Conservation (phyloP, 2,113 vertebrate species). For the Hyla sarda region DNA sequence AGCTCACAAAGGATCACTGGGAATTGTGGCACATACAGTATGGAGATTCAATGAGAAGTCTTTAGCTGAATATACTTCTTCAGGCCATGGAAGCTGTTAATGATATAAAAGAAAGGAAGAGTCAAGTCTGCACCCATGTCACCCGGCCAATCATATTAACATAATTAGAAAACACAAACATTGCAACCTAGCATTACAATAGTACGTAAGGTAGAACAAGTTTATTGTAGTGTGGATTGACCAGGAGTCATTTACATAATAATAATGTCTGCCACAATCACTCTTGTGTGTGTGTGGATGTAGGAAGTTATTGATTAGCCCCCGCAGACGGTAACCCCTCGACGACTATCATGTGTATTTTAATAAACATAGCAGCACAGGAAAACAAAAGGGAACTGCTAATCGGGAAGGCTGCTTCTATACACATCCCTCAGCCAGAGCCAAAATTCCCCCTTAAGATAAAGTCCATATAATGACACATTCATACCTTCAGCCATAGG, state of each 20-base stretch:
- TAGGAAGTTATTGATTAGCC: constrained; percentile 5
- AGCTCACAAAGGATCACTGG: background rate
- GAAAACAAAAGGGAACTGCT: background rate
- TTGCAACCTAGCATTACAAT: background rate
- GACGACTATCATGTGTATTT: background rate
- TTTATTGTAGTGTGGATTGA: background rate
- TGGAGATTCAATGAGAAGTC: background rate
- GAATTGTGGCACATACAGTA: background rate
- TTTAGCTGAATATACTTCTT: background rate
- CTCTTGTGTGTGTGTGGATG: background rate
- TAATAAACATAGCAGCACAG: background rate
- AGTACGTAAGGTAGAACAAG: background rate
- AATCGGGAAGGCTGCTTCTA: background rate
- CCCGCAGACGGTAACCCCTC: background rate
- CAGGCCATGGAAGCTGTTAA: background rate
- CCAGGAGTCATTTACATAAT: background rate
- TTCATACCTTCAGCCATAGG: too few species aligned
- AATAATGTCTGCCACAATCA: background rate
- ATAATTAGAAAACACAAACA: constrained; percentile 34
- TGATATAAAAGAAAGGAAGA: background rate
- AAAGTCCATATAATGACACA: too few species aligned
- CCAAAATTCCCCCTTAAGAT: too few species aligned
- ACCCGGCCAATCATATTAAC: background rate
- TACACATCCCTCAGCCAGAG: background rate
- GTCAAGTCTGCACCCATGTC: background rate